Percentiles rank a stretch among this genome's conserved stretches.
phyloP scores from a whole-genome alignment of 2,113 vertebrate genomes.

The Sylvilagus bachmani region DNA sequence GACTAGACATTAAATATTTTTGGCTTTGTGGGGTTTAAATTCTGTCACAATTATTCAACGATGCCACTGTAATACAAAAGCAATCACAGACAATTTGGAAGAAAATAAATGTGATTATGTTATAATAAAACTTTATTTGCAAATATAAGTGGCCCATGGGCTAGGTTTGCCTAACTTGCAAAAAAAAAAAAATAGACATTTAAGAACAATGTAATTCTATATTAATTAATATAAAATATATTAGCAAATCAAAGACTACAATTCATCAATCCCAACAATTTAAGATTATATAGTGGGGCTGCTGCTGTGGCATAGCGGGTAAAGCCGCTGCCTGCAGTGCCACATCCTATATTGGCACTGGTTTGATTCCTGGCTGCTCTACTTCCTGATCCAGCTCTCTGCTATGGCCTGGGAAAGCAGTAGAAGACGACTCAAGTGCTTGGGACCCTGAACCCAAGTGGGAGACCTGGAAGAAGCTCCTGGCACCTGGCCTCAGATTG shows the following conservation, averaged over 20 bases:
- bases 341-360: too few species aligned
- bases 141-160: slow-evolving; percentile 3
- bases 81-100: not conserved
- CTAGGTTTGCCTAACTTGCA: not conserved
- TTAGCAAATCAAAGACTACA: slow-evolving; percentile 40
- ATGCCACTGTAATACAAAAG: not conserved
- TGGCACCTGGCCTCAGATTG: too few species aligned
- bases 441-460: too few species aligned
- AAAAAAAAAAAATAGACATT: not conserved
- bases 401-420: too few species aligned
- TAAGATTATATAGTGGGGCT: not conserved
- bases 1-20: not conserved
- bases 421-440: too few species aligned
- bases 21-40: not conserved
- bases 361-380: too few species aligned
- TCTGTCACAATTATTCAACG: too few species aligned
- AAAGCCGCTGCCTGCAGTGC: too few species aligned
- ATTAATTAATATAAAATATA: not conserved
- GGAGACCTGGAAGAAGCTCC: too few species aligned
- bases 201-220: not conserved
- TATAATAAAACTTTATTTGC: not conserved
- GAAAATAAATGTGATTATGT: not conserved
- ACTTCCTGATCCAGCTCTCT: too few species aligned
- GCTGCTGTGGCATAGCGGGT: too few species aligned
- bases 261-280: slow-evolving; percentile 28